These are phyloP conservation scores for Idaea aversata DNA, from an alignment of 2,888 invertebrate species.

Conservation along the genomic window DNA sequence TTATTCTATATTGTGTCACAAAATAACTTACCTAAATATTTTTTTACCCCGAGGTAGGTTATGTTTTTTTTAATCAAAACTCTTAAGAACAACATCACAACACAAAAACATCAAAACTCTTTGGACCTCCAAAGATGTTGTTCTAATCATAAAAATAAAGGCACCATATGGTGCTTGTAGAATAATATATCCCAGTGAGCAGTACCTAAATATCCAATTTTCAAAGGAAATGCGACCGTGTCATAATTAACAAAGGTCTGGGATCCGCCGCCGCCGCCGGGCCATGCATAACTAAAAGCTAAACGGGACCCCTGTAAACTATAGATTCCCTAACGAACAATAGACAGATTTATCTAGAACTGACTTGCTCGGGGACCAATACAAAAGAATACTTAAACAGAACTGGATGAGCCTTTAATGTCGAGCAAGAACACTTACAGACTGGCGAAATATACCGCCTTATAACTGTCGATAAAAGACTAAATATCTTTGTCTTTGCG, in stretches of 20 bases:
- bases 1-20: background rate
- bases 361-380: slow-evolving; percentile 4
- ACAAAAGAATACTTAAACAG: background rate
- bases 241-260: slow-evolving; percentile 71
- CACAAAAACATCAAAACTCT: too few species aligned
- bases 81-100: too few species aligned
- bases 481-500: background rate
- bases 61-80: background rate
- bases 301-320: slow-evolving; percentile 54
- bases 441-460: background rate
- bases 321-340: slow-evolving; percentile 32
- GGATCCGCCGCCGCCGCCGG: slow-evolving; percentile 41
- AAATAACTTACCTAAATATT: background rate
- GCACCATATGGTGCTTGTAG: slow-evolving; percentile 11
- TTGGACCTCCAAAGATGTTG: too few species aligned
- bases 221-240: slow-evolving; percentile 47
- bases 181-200: slow-evolving; percentile 25
- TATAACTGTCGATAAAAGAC: background rate
- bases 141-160: background rate
- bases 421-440: background rate
- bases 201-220: slow-evolving; percentile 57
- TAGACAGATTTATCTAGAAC: slow-evolving; percentile 22
- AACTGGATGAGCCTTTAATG: background rate
- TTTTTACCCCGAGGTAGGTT: background rate
- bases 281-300: slow-evolving; percentile 66